Base-by-base conservation (phyloP, 1,140 invertebrate species). In the Diorhabda sublineata region DNA sequence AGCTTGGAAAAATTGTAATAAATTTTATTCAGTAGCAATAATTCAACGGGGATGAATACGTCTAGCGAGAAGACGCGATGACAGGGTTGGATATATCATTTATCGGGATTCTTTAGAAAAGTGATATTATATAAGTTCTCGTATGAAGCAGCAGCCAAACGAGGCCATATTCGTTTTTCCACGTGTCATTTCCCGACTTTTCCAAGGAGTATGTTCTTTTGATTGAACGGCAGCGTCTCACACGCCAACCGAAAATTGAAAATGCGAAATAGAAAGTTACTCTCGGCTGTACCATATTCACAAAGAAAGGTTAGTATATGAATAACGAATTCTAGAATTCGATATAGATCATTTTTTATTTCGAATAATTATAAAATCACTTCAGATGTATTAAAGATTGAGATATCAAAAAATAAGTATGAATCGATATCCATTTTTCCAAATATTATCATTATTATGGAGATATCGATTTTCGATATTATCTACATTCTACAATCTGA, bases 21-120 rank as follows among this genome's bases (percentile, higher is more conserved):
- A 78, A 78, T 78, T 77, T 77, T 75, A 77, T 77, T 77, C 77
- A 75, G 71, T 75, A 74, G 75, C 74, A 75, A 78, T 78, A 77
- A 78, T 77, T 78, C 75, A 77, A 77, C 73, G 72, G 73, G 75
- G 76, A 78, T 76, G 75, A 76, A 76, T 78, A 75, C 70, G 72
- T 73, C 72, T 75, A 67, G 66, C 44, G 42, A 70, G 71, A 71
- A 71, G 75, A 73, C 70, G 69, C 70, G 75, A 74, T 78, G 77
- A 78, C 77, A 78, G 77, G 70, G 69, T 61, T 64, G 73, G 74
- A 78, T 78, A 77, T 75, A 78, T 77, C 77, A 78, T 78, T 75
- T 78, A 77, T 78, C 75, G 77, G 72, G 61, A 62, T 62, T 62
- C 61, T 62, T 62, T 62, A 62, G 61, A 74, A 75, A 70, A 74